Evolutionary conservation across 1,140 invertebrate genomes (phyloP).

Genomic region (Musca domestica): DNA sequence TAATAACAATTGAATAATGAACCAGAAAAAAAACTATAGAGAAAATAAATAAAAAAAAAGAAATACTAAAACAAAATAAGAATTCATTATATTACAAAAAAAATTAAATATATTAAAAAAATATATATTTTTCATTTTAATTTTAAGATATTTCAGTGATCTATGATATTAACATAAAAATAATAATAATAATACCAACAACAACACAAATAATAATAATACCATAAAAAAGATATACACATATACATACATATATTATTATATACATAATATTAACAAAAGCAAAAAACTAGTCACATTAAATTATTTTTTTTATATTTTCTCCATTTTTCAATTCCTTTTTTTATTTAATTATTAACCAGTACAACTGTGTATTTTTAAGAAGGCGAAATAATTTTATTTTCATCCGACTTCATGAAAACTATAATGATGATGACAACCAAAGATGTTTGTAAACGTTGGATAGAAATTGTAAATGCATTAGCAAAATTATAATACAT

Average conservation of each 20-base stretch:
- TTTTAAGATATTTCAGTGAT: conserved; percentile 53
- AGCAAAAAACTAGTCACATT: conserved; percentile 37
- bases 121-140: conserved; percentile 34
- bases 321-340: background rate
- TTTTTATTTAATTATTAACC: background rate
- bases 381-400: background rate
- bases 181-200: conserved; percentile 27
- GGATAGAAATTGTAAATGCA: background rate
- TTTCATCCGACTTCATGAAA: conserved; percentile 2
- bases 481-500: conserved; percentile 1
- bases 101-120: too few species aligned
- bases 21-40: conserved; percentile 4
- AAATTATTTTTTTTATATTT: background rate
- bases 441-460: background rate
- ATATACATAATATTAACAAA: conserved; percentile 25
- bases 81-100: background rate
- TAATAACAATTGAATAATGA: conserved; percentile 8
- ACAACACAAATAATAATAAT: conserved; percentile 22
- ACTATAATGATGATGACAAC: background rate
- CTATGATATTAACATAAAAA: conserved; percentile 49
- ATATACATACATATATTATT: conserved; percentile 31
- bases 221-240: conserved; percentile 15
- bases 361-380: background rate
- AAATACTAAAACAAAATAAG: background rate
- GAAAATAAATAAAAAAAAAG: background rate